These are phyloP conservation scores for Anticlea derivata DNA, from an alignment of 2,888 invertebrate species.

Conservation along the genomic window DNA sequence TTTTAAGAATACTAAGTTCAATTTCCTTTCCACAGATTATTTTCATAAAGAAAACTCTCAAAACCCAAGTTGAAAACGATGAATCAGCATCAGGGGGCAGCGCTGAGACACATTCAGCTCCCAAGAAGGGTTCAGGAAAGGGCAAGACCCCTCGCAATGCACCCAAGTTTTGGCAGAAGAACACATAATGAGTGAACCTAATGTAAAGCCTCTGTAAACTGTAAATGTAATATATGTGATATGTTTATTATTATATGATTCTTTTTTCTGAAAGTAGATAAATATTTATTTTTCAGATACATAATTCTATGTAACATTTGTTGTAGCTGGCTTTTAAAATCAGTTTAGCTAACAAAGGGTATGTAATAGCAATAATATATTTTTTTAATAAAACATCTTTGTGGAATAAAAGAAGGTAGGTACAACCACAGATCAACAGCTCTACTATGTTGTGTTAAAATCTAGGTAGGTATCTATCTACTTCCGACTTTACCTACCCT, in stretches of 20 bases:
- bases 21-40: slow-evolving; percentile 84
- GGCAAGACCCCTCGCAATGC: slow-evolving; percentile 86
- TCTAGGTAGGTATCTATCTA: too few species aligned
- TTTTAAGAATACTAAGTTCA: too few species aligned
- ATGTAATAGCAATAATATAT: too few species aligned
- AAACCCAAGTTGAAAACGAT: slow-evolving; percentile 93
- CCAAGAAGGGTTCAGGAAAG: slow-evolving; percentile 91
- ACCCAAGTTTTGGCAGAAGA: slow-evolving; percentile 88
- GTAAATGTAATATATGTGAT: slow-evolving; percentile 25
- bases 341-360: too few species aligned
- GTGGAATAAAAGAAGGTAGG: too few species aligned
- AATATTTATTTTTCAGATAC: too few species aligned
- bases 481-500: too few species aligned
- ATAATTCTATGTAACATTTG: too few species aligned
- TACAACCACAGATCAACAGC: too few species aligned
- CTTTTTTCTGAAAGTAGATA: slow-evolving; percentile 3
- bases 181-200: slow-evolving; percentile 56
- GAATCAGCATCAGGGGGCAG: slow-evolving; percentile 91
- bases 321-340: too few species aligned
- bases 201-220: slow-evolving; percentile 17
- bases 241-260: slow-evolving; percentile 26
- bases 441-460: too few species aligned
- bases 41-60: slow-evolving; percentile 94
- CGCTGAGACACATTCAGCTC: slow-evolving; percentile 72
- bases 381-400: too few species aligned